A percentile compares a stretch with the other conserved stretches of the same genome.
phyloP scores from a whole-genome alignment of 92 coral and sea anemone species.

The Virgularia gustaviana region DNA sequence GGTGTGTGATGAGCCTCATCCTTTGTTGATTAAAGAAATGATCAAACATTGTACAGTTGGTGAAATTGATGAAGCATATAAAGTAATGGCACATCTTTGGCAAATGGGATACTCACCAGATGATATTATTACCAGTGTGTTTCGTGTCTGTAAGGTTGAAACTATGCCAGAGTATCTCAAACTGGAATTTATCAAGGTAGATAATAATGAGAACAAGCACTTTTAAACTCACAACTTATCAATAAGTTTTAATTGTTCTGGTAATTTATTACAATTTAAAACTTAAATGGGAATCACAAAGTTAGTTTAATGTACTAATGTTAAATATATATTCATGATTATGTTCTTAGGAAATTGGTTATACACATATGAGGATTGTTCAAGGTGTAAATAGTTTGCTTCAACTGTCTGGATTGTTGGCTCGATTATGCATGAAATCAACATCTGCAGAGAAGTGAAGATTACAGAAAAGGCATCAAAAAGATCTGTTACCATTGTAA shows the following conservation, averaged over 20 bases:
- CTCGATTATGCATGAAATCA: constrained; percentile 58
- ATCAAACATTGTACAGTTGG: constrained; percentile 74
- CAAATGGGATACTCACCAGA: constrained; percentile 96
- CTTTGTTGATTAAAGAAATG: constrained; percentile 87
- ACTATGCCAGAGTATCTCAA: constrained; percentile 85
- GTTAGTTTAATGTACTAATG: not conserved
- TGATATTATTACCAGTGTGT: constrained; percentile 85
- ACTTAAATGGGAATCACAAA: too few relatives aligned
- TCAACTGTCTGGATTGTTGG: constrained; percentile 49
- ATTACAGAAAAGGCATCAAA: not conserved
- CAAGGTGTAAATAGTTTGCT: constrained; percentile 82
- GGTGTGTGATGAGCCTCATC: constrained; percentile 99
- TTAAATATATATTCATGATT: too few relatives aligned
- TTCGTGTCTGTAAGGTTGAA: constrained; percentile 88
- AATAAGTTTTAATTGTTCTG: not conserved
- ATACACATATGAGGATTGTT: constrained; percentile 92
- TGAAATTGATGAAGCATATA: constrained; percentile 85
- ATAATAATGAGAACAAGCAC: not conserved
- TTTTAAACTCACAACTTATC: not conserved
- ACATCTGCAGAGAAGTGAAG: constrained; percentile 26
- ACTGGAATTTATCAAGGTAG: constrained; percentile 93
- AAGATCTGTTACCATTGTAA: not conserved
- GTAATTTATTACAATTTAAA: too few relatives aligned
- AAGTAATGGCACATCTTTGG: constrained; percentile 86
- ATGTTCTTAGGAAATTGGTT: constrained; percentile 79